Base-by-base conservation (phyloP, 2,113 vertebrate species). In the Dasyurus viverrinus region DNA sequence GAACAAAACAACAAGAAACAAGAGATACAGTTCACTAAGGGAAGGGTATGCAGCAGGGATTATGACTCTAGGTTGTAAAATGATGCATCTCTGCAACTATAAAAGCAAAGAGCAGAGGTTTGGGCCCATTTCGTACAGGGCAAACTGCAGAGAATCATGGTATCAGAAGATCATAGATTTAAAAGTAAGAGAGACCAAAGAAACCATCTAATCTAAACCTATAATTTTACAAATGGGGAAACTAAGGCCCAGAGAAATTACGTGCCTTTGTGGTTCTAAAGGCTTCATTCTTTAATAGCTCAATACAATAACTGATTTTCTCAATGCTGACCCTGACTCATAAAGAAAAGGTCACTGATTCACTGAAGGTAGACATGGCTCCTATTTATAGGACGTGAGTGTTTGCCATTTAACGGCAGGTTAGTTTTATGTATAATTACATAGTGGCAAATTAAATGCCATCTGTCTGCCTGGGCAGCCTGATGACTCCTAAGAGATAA, bases 331-430 rank as follows among this genome's bases (percentile, higher is more conserved):
- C 68, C 68, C 36, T 42, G 19, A 84, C 16, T n/a, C 68, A 84
- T 84, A 84, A 84, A 84, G 68, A 84, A 84, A 84, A 84, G 36
- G 68, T 84, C 68, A 84, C n/a, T 84, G 68, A 84, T 84, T 84
- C 68, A 84, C 68, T 42, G 36, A 84, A 84, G 1, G n/a, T 42
- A 84, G 68, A 84, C 68, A 84, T 84, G 68, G 36, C 68, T 84
- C n/a, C 36, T 84, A n/a, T 84, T 84, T 84, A 84, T 84, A 84
- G 68, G 36, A 84, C 16, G 42, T 42, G n/a, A 84, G n/a, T 84
- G n/a, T 42, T 84, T 84, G 68, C 68, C n/a, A 84, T 84, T 84
- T 84, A 84, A 84, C 68, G n/a, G 36, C 68, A 42, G 16, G 68
- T 84, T 84, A 84, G 36, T 84, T 84, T 84, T 84, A 84, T 84